phyloP scores from a whole-genome alignment of 2,113 vertebrate genomes.

The Myrmecobius fasciatus region DNA sequence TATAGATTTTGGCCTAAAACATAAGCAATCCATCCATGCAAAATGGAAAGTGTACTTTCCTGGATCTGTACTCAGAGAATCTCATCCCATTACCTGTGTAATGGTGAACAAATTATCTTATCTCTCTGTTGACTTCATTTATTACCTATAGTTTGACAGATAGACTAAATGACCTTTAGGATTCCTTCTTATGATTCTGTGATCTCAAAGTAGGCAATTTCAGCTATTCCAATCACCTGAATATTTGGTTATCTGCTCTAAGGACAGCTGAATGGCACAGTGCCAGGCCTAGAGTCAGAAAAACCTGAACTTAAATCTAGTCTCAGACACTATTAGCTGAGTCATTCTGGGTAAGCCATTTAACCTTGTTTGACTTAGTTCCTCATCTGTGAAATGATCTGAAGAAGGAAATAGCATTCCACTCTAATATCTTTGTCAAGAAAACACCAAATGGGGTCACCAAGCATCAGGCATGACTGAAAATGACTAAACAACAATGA shows the following conservation, averaged over 20 bases:
- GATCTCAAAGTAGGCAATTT: background rate
- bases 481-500: background rate
- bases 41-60: background rate
- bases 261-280: background rate
- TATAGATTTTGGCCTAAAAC: background rate
- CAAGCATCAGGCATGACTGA: background rate
- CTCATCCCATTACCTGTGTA: background rate
- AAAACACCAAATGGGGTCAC: background rate
- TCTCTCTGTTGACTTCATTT: background rate
- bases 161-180: background rate
- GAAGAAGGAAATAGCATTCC: background rate
- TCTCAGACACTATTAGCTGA: background rate
- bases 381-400: background rate
- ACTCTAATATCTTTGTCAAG: background rate
- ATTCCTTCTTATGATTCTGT: background rate
- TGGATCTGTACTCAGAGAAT: background rate
- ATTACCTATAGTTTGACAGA: background rate
- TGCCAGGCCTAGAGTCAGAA: background rate
- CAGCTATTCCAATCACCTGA: background rate
- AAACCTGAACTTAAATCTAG: background rate
- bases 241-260: background rate
- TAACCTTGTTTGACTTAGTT: background rate
- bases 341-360: background rate
- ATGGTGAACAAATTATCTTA: background rate
- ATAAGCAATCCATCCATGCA: background rate